Conservation (phyloP, 2,888 invertebrate species). For the Meganola albula region DNA sequence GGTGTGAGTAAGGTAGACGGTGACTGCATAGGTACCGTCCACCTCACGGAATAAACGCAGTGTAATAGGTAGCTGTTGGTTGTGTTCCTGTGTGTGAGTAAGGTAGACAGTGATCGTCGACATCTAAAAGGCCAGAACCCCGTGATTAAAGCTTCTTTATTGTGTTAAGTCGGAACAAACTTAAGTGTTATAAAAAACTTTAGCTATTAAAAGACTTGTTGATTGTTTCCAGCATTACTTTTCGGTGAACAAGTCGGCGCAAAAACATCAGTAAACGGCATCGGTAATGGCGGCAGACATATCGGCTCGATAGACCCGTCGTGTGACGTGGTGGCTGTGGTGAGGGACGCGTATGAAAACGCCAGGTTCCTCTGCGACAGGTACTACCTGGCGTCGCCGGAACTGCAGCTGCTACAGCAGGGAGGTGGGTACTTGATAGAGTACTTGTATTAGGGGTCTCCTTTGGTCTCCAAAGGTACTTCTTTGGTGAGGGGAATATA, state of each 20-base stretch:
- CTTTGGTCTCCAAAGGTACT: no score
- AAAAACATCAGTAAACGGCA: conserved; percentile 54
- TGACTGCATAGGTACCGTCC: no score
- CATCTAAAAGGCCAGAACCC: no score
- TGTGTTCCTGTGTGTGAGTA: no score
- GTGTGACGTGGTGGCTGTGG: conserved; percentile 93
- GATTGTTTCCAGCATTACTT: conserved; percentile 80
- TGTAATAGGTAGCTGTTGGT: no score
- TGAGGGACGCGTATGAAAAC: conserved; percentile 97
- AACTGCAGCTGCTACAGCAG: conserved; percentile 86
- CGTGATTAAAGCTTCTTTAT: no score
- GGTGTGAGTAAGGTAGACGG: no score
- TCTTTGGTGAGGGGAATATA: no score
- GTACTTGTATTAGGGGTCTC: background rate
- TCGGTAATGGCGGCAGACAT: conserved; percentile 82
- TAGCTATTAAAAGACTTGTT: conserved; percentile 1
- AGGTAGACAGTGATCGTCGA: no score
- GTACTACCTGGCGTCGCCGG: conserved; percentile 96
- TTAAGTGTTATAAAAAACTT: no score
- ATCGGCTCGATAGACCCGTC: conserved; percentile 98
- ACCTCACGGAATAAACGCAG: no score
- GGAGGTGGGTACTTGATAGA: conserved; percentile 77
- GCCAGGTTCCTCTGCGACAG: conserved; percentile 98
- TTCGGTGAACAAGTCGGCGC: conserved; percentile 83
- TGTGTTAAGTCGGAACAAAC: no score